phyloP scores from a whole-genome alignment of 2,888 invertebrate genomes.

The Neoitamus cyanurus region DNA sequence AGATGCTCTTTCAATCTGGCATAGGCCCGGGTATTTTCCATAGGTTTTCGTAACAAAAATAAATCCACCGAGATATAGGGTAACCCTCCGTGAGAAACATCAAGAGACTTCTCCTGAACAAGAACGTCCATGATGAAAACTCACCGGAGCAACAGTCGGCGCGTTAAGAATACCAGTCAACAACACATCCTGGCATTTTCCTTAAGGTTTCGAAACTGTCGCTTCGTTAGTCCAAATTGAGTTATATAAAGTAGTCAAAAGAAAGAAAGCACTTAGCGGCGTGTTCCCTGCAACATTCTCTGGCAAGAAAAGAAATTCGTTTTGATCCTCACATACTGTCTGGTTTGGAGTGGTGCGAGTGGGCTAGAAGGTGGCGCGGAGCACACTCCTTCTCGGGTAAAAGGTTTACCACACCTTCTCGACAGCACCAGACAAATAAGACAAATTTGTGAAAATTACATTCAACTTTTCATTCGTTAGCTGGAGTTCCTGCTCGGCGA shows the following conservation, averaged over 20 bases:
- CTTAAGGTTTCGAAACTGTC: background rate
- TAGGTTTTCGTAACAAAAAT: background rate
- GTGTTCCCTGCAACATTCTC: background rate
- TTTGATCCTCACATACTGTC: background rate
- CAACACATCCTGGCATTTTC: conserved; percentile 4
- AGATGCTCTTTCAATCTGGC: background rate
- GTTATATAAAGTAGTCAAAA: conserved; percentile 23
- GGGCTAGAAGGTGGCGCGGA: background rate
- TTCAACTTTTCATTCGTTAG: conserved; percentile 34
- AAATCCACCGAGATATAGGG: background rate
- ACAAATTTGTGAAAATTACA: conserved; percentile 34
- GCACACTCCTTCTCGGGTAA: background rate
- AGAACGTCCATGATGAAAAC: background rate
- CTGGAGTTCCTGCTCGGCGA: background rate
- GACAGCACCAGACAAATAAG: conserved; percentile 22
- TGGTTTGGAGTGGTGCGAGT: background rate
- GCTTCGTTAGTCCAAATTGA: conserved; percentile 20
- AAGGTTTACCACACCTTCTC: conserved; percentile 7
- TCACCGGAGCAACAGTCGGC: background rate
- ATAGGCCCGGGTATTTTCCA: background rate
- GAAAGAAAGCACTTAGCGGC: conserved; percentile 22
- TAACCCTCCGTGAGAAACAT: background rate
- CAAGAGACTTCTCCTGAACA: background rate
- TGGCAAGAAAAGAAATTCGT: background rate
- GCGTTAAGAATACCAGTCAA: background rate